Percentiles rank a stretch among this genome's conserved stretches.
Conservation (phyloP, 1,140 invertebrate species). For the Hyles euphorbiae region DNA sequence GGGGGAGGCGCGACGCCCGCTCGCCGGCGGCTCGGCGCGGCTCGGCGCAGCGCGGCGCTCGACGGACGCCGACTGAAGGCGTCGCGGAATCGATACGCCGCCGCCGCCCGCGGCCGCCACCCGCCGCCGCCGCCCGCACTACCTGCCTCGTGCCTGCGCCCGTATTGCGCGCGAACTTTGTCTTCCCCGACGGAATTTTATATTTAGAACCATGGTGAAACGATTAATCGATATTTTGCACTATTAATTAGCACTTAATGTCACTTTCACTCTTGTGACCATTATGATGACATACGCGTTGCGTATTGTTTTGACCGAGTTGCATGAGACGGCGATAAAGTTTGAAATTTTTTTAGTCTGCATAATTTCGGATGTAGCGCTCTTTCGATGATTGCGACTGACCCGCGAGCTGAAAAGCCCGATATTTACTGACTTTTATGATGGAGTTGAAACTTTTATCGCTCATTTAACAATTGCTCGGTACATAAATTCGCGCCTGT, state of each 20-base stretch:
- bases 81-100: conserved; percentile 62
- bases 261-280: conserved; percentile 38
- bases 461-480: neutral
- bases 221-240: conserved; percentile 74
- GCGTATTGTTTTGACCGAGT: too few relatives aligned
- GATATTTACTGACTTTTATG: too few relatives aligned
- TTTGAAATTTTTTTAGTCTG: too few relatives aligned
- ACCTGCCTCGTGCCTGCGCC: conserved; percentile 62
- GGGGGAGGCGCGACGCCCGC: conserved; percentile 58
- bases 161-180: conserved; percentile 73
- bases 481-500: conserved; percentile 8
- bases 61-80: conserved; percentile 70
- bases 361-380: too few relatives aligned
- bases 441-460: neutral
- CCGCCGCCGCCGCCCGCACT: conserved; percentile 35
- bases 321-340: too few relatives aligned
- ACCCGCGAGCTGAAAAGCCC: too few relatives aligned
- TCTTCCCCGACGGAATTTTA: conserved; percentile 72
- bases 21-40: conserved; percentile 65
- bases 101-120: conserved; percentile 40
- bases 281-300: too few relatives aligned
- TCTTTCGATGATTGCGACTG: too few relatives aligned
- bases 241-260: conserved; percentile 61
- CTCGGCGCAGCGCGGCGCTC: conserved; percentile 69
- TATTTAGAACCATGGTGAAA: conserved; percentile 74